Evolutionary conservation across 64 coral and sea anemone species (phyloP).

Genomic region (Montipora efflorescens): DNA sequence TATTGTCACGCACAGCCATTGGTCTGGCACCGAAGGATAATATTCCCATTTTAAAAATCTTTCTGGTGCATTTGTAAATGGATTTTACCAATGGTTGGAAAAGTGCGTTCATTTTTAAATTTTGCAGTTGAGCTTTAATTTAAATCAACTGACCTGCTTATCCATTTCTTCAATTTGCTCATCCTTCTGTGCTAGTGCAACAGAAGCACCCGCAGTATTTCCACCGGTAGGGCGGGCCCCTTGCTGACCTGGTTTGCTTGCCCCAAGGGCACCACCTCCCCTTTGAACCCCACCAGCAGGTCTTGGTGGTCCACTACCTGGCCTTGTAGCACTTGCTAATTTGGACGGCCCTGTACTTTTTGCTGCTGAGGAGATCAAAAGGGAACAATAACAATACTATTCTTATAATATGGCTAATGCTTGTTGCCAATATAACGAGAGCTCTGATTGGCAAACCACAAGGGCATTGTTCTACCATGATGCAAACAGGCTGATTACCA

Average conservation of each 20-base stretch:
- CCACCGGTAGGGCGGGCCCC: background rate
- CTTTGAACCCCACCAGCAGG: background rate
- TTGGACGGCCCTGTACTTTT: background rate
- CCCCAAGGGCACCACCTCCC: background rate
- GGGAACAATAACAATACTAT: background rate
- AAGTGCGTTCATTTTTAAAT: too few species aligned
- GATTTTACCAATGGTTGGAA: too few species aligned
- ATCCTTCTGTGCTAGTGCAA: conserved; percentile 39
- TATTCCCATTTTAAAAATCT: too few species aligned
- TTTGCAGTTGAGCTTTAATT: too few species aligned
- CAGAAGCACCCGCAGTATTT: background rate
- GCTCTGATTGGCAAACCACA: too few species aligned
- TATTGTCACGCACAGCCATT: too few species aligned
- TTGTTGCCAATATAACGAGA: too few species aligned
- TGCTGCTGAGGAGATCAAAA: background rate
- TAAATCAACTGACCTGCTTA: conserved; percentile 29
- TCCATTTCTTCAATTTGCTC: conserved; percentile 46
- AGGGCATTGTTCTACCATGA: too few species aligned
- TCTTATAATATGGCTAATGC: too few species aligned
- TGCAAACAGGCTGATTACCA: too few species aligned
- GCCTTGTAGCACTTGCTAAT: background rate
- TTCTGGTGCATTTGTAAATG: too few species aligned
- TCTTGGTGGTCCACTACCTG: background rate
- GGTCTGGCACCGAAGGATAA: too few species aligned
- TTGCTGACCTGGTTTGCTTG: background rate